Conservation (phyloP, 2,888 invertebrate species). For the Meteorus cinctellus region DNA sequence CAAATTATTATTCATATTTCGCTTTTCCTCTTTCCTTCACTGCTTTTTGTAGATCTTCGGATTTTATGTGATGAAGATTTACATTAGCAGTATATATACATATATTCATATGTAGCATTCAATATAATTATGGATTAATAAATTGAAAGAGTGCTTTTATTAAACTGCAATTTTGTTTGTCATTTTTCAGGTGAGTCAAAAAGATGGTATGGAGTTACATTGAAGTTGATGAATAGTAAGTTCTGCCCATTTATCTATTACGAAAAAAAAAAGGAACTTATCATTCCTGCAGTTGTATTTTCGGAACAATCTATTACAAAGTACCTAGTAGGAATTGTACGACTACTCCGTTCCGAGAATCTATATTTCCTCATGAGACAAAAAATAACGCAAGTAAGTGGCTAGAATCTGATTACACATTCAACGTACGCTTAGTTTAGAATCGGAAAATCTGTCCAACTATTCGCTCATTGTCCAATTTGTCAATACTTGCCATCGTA, state of each 20-base stretch:
- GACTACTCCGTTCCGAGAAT: no score
- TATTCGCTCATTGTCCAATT: no score
- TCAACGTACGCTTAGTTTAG: no score
- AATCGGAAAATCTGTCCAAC: no score
- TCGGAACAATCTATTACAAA: no score
- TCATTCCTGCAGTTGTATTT: no score
- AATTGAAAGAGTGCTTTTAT: not conserved
- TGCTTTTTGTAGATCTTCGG: not conserved
- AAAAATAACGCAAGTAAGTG: no score
- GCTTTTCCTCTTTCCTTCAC: not conserved
- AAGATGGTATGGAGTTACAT: slow-evolving; percentile 26
- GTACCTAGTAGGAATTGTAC: no score
- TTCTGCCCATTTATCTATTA: slow-evolving; percentile 23
- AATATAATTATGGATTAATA: not conserved
- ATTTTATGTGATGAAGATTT: not conserved
- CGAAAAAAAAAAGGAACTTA: no score
- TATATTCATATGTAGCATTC: not conserved
- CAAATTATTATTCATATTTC: not conserved
- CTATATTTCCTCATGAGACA: no score
- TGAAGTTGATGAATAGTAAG: slow-evolving; percentile 36
- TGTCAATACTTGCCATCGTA: no score
- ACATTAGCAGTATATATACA: not conserved
- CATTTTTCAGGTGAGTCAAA: slow-evolving; percentile 48
- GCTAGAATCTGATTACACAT: no score
- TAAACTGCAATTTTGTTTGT: not conserved